Conservation (phyloP, 2,888 invertebrate species). For the Lypha dubia region DNA sequence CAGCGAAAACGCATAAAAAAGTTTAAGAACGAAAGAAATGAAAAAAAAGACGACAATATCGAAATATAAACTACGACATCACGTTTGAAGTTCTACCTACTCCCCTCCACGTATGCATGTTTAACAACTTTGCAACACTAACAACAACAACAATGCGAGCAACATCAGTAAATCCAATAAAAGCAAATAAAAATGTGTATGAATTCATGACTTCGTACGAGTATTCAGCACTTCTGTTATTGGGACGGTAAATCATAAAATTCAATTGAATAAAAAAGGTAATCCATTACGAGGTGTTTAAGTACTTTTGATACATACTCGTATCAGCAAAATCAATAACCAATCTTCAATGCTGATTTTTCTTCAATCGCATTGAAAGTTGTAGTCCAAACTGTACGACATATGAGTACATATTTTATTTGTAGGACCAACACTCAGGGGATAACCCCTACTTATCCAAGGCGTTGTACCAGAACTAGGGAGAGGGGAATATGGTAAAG, state of each 20-base stretch:
- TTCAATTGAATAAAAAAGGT: conserved; percentile 27
- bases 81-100: conserved; percentile 41
- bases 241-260: conserved; percentile 28
- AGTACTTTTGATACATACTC: not conserved
- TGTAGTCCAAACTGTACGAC: too few species aligned
- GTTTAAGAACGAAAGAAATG: not conserved
- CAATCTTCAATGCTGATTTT: not conserved
- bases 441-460: too few species aligned
- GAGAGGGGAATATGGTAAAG: too few species aligned
- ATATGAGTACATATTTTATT: too few species aligned
- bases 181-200: conserved; percentile 16
- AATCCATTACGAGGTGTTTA: not conserved
- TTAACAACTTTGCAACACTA: conserved; percentile 36
- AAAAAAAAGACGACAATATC: too few species aligned
- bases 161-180: conserved; percentile 18
- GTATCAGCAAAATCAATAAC: not conserved
- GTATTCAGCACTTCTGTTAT: conserved; percentile 36
- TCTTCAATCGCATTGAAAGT: not conserved
- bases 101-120: conserved; percentile 3
- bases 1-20: conserved; percentile 55
- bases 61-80: conserved; percentile 35
- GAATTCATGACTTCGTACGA: conserved; percentile 10
- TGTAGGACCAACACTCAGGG: too few species aligned
- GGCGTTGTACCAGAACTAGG: too few species aligned
- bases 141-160: conserved; percentile 11